Conservation (phyloP, 2,797 vertebrate species). For the Schizothorax lantsangensis region DNA sequence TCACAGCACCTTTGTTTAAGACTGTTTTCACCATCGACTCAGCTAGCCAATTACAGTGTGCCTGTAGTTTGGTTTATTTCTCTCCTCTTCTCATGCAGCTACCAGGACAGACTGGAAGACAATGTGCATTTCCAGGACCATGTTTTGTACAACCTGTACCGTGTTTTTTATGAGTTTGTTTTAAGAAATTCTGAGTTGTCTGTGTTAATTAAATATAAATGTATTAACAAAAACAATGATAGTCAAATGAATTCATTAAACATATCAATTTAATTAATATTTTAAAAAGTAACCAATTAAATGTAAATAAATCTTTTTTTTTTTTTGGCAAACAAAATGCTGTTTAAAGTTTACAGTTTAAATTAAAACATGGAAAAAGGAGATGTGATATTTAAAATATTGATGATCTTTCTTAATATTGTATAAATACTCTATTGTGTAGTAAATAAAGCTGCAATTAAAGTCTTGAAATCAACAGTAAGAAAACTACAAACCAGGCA, state of each 20-base stretch:
- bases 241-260: not conserved
- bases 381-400: not conserved
- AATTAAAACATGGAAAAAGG: not conserved
- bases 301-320: not conserved
- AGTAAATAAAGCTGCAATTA: too few species aligned
- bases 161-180: not conserved
- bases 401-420: too few species aligned
- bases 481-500: not conserved
- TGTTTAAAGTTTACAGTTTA: not conserved
- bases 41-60: slow-evolving; percentile 18
- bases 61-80: slow-evolving; percentile 19
- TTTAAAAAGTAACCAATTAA: not conserved
- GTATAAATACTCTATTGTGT: too few species aligned
- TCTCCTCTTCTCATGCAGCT: slow-evolving; percentile 11
- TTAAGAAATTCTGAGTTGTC: not conserved
- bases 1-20: slow-evolving; percentile 38
- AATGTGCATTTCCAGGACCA: not conserved
- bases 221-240: not conserved
- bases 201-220: not conserved
- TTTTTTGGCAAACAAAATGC: not conserved
- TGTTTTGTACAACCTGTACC: not conserved
- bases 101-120: not conserved
- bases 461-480: not conserved
- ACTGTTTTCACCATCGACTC: slow-evolving; percentile 13
- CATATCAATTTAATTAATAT: not conserved